Evolutionary conservation across 1,140 invertebrate genomes (phyloP), one percentile per base, ranked within the genome.

Genomic region (Trichonephila clavipes): DNA sequence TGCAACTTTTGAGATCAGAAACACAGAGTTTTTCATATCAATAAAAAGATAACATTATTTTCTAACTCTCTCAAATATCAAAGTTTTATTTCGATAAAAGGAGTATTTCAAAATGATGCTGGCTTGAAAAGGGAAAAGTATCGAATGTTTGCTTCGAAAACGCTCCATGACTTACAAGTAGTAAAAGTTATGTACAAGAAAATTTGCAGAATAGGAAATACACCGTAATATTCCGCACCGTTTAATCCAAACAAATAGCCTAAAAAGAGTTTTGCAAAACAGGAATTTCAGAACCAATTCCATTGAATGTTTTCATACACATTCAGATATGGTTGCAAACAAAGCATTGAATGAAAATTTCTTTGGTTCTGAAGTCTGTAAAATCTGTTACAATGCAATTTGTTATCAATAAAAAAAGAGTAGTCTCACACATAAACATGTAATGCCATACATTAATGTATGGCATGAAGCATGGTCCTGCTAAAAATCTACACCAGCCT

Each of bases 211-310:
- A 59, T 58, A 12, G 51, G 19, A 83, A 83, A 83, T 83, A 21
- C 51, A 58, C 82, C 51, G 44, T 83, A 14, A 58, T 58, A 58
- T 83, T 83, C 82, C 51, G 28, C 44, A 24, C 44, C 51, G 82
- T 83, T 83, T 83, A 83, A 83, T 59, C 51, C 51, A 51, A 83
- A 59, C 82, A 58, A 77, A 83, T 83, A 83, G 21, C 14, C 16
- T 83, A 83, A 58, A 83, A 83, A 0, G 21, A 5, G 58, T 83
- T 34, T 19, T 24, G 44, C 12, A 83, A 51, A 58, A 83, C 16
- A 8, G n/a, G 58, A 83, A 58, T 58, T 24, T 83, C n/a, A 83
- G 40, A 83, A 6, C 51, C 81, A 83, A 51, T 83, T 83, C 58
- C 21, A 14, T 59, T 83, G 44, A 83, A 83, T 58, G 5, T 44